Conservation (phyloP, 2,113 vertebrate species). For the Ascaphus truei region DNA sequence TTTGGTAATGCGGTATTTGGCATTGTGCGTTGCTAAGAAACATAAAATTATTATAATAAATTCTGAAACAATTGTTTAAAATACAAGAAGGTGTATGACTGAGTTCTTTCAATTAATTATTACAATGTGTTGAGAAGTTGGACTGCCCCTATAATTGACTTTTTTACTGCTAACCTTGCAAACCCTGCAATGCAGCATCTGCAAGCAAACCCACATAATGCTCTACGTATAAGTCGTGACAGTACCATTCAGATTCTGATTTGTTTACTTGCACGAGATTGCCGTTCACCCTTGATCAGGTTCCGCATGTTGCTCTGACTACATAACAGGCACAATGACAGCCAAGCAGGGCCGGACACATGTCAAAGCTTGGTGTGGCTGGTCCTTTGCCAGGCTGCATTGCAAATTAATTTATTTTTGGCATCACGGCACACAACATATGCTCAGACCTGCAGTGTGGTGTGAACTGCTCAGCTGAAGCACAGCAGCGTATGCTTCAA, state of each 20-base stretch:
- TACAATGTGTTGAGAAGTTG: too few relatives aligned
- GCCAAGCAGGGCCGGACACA: neutral
- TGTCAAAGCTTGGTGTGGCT: neutral
- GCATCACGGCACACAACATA: constrained; percentile 45
- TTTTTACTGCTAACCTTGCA: too few relatives aligned
- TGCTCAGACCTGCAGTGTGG: constrained; percentile 27
- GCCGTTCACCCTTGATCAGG: constrained; percentile 1
- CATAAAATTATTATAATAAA: too few relatives aligned
- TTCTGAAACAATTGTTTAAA: too few relatives aligned
- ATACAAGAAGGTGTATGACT: too few relatives aligned
- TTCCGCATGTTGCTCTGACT: constrained; percentile 20
- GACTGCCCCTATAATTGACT: too few relatives aligned
- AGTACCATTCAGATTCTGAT: neutral
- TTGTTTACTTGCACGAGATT: neutral
- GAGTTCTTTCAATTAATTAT: too few relatives aligned
- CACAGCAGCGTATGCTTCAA: neutral
- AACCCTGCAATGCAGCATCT: constrained; percentile 9
- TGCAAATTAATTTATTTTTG: constrained; percentile 70
- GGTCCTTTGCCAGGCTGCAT: constrained; percentile 21
- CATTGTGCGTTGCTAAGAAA: too few relatives aligned
- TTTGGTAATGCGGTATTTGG: too few relatives aligned
- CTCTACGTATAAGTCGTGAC: neutral
- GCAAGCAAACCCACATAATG: neutral
- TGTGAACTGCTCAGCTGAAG: neutral
- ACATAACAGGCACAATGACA: neutral